Conservation (phyloP, 2,113 vertebrate species). For the Stomatorhinus ivindoensis region DNA sequence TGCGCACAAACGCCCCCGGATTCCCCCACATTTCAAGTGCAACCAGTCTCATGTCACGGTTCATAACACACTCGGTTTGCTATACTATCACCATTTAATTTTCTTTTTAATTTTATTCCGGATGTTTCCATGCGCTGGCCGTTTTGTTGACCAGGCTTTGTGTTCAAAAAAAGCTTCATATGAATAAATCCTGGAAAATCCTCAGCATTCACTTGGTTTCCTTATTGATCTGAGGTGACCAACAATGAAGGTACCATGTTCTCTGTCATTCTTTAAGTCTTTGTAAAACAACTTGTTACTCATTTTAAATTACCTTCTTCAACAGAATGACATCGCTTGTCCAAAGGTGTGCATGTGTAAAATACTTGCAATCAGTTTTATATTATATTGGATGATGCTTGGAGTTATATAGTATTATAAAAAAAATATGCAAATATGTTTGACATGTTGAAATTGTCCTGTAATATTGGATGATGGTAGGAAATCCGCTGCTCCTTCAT, state of each 20-base stretch:
- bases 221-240: neutral
- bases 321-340: neutral
- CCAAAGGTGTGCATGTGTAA: neutral
- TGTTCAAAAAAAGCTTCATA: slow-evolving; percentile 15
- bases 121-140: slow-evolving; percentile 5
- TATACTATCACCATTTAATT: neutral
- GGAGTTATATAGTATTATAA: neutral
- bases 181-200: slow-evolving; percentile 23
- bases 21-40: neutral
- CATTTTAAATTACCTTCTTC: neutral
- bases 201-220: neutral
- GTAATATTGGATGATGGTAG: neutral
- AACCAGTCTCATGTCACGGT: neutral
- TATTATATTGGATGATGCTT: neutral
- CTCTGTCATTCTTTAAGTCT: neutral
- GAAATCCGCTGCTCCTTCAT: neutral
- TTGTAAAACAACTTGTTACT: neutral
- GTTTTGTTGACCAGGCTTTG: slow-evolving; percentile 11
- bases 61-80: neutral
- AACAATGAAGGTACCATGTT: neutral
- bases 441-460: neutral
- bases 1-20: neutral
- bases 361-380: neutral
- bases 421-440: neutral
- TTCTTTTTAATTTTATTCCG: neutral